Percentiles rank a stretch among this genome's conserved stretches.
phyloP scores from a whole-genome alignment of 1,140 invertebrate species.

The Lucilia sericata region DNA sequence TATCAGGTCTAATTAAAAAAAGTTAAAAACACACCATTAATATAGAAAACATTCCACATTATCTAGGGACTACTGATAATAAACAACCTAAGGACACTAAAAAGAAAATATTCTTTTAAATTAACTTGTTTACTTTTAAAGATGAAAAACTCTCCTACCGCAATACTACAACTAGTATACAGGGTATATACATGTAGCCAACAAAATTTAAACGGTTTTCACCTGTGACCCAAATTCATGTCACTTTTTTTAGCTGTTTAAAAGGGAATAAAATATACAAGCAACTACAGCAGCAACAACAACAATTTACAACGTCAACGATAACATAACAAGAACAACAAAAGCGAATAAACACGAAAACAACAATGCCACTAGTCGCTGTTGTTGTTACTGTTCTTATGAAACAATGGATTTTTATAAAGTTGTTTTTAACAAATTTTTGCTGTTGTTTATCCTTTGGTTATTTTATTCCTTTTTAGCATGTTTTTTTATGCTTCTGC shows the following conservation, averaged over 20 bases:
- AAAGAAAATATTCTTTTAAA: no score
- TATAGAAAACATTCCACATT: no score
- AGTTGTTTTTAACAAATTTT: constrained; percentile 35
- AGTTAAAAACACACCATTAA: no score
- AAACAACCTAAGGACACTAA: no score
- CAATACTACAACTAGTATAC: background rate
- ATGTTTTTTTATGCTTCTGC: background rate
- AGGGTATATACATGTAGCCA: no score
- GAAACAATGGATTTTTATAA: constrained; percentile 34
- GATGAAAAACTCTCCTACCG: background rate
- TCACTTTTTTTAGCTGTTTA: background rate
- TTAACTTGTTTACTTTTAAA: no score
- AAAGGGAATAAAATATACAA: constrained; percentile 13
- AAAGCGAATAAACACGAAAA: background rate
- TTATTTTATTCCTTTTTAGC: background rate
- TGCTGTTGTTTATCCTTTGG: background rate
- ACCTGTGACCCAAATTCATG: constrained; percentile 41
- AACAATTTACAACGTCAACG: background rate
- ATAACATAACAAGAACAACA: background rate
- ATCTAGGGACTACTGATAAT: no score
- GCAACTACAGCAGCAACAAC: background rate
- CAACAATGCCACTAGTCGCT: background rate
- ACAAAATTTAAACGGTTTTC: constrained; percentile 22
- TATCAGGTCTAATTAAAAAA: no score
- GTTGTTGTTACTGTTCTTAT: background rate